These are phyloP conservation scores for Penaeus chinensis DNA, from an alignment of 1,140 invertebrate genomes.

Conservation along the genomic window DNA sequence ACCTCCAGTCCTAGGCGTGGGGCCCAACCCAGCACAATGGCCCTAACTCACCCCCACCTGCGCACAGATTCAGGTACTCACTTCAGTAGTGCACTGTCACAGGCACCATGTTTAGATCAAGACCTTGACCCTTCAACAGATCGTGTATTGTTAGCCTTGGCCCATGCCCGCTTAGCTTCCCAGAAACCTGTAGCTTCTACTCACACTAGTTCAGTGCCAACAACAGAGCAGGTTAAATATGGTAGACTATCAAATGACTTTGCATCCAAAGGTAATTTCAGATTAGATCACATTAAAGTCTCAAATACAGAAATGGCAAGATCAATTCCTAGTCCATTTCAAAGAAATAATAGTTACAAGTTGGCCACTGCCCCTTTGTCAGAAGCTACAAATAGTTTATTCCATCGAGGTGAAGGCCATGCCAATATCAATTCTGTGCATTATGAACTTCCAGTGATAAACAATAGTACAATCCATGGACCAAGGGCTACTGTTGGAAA, in stretches of 20 bases:
- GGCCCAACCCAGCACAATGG: constrained; percentile 54
- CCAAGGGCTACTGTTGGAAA: constrained; percentile 41
- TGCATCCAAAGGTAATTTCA: no score
- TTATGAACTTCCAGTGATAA: constrained; percentile 37
- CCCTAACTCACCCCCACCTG: constrained; percentile 56
- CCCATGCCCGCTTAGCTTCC: constrained; percentile 54
- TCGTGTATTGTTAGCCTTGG: constrained; percentile 52
- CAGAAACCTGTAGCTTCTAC: constrained; percentile 38
- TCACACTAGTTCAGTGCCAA: neutral
- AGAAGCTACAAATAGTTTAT: constrained; percentile 58
- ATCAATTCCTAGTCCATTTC: constrained; percentile 49
- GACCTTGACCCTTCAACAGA: constrained; percentile 52
- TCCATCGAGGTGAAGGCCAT: constrained; percentile 33
- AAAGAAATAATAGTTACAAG: constrained; percentile 60
- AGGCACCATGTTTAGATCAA: constrained; percentile 32
- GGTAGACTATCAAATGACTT: no score
- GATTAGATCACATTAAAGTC: neutral
- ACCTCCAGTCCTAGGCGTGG: constrained; percentile 60
- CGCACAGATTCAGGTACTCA: constrained; percentile 62
- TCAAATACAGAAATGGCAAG: neutral
- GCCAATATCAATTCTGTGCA: constrained; percentile 2
- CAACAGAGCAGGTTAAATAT: neutral
- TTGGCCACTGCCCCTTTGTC: constrained; percentile 55
- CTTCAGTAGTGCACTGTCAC: constrained; percentile 47
- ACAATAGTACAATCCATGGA: constrained; percentile 52